Evolutionary conservation across 2,113 vertebrate genomes (phyloP), one percentile per base, ranked within the genome.

Genomic region (Drymodes brunneopygia): DNA sequence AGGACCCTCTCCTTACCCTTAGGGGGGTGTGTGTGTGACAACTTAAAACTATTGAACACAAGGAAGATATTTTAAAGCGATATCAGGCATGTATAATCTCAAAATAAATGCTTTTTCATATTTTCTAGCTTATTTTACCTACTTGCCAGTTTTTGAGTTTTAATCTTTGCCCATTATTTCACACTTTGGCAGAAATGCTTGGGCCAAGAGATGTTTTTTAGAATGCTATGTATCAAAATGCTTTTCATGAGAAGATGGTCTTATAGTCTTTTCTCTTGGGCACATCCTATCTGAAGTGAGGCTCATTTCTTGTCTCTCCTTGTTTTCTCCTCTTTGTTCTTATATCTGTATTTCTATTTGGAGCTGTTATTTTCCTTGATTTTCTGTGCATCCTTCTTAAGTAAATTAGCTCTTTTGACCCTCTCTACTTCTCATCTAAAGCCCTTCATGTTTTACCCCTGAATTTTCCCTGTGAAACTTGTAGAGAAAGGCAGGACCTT

Each of bases 361-460:
- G 10, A 90, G 50, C 15, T 54, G 15, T 45, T 86, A 17, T 27
- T 45, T 71, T 81, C 33, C 10, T 51, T 47, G 16, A 44, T 58
- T 62, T 73, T 14, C 61, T 75, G 15, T 53, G 16, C 22, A 14
- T 61, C 9, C 44, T 58, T 12, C 20, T 47, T 45, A n/a, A 65
- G 38, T 44, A 44, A 70, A 58, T 44, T 33, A 53, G 6, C 6
- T 47, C 7, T 86, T 69, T 47, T 70, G 33, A 54, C 12, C 10
- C 2, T 48, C 19, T 35, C 27, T 3, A 15, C 45, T 66, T 78
- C 47, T 77, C 3, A 21, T 47, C 54, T 64, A 44, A 86, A 54
- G 3, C 7, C 12, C 23, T 54, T 2, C 0, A 1, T 78, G 12
- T n/a, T 72, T 74, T 83, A 35, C 10, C 6, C 6, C 51, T 45